Evolutionary conservation across 2,113 vertebrate genomes (phyloP), one percentile per base, ranked within the genome.

Genomic region (Pterophyllum scalare): DNA sequence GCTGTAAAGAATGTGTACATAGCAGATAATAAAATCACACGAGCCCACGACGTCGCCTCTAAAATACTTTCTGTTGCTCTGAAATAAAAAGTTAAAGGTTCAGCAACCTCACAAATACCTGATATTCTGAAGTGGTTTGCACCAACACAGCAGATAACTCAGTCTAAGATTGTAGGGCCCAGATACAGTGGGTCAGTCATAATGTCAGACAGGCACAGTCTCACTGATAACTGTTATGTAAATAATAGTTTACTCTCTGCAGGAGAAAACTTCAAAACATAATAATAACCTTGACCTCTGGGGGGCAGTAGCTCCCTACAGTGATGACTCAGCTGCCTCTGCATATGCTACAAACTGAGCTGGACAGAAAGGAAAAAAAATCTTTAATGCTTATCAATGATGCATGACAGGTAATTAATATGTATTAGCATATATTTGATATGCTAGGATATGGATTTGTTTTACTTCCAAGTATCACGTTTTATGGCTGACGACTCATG

Each of bases 231-330:
- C 17, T 56, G 54, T n/a, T 3, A 4, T 56, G 11, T 46, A 31
- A 72, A 52, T 31, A 72, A 31, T 31, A 43, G 26, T 72, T 72
- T 9, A 31, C 26, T 54, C 4, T 5, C 7, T 3, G 26, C 54
- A 72, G 24, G 46, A 31, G 6, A 72, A n/a, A n/a, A 28, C 65
- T n/a, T 17, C 65, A 13, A 72, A 52, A 72, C 26, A 52, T 14
- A 26, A 14, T 49, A 2, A 31, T 2, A 8, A 22, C 15, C 13
- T 9, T 38, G 17, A 17, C 88, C 93, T 83, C 85, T 84, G 24
- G 92, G 80, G 52, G 94, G 93, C 94, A 93, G 90, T 84, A 91
- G 59, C 78, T 88, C 35, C 46, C 56, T 75, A 26, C 70, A 31
- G 40, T 60, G 75, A 77, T 78, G 35, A 13, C 33, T 81, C 62